phyloP scores from a whole-genome alignment of 2,797 vertebrate species.

The Enteromius viviparus region DNA sequence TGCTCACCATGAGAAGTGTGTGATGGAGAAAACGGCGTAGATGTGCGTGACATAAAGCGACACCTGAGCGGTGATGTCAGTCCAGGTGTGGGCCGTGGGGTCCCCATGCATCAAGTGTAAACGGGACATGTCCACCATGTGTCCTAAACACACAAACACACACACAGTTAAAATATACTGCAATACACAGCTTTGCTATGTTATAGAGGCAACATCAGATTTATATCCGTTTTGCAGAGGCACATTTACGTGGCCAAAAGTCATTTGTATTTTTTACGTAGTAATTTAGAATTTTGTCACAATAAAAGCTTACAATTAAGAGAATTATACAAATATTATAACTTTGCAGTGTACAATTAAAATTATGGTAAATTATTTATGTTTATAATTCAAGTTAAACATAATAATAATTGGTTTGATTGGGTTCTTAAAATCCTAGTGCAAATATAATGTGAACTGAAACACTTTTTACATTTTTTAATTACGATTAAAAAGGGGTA shows the following conservation, averaged over 20 bases:
- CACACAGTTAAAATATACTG: no score
- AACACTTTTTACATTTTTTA: not conserved
- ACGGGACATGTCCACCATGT: conserved; percentile 82
- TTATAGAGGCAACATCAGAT: not conserved
- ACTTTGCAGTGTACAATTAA: no score
- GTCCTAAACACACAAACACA: conserved; percentile 73
- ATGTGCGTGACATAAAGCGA: conserved; percentile 87
- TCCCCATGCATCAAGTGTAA: conserved; percentile 88
- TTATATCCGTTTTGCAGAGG: no score
- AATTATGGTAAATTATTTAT: not conserved
- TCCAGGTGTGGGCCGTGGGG: conserved; percentile 84
- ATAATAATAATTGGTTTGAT: not conserved
- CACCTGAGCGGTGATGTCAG: conserved; percentile 89
- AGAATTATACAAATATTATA: no score
- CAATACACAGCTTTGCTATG: not conserved
- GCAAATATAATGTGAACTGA: not conserved
- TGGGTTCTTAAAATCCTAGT: not conserved
- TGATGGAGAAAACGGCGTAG: conserved; percentile 91
- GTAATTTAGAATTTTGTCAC: not conserved
- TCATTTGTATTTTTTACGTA: no score
- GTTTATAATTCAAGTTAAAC: not conserved
- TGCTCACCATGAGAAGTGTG: conserved; percentile 94
- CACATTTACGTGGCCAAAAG: not conserved
- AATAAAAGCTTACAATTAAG: not conserved
- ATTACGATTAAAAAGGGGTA: no score